Evolutionary conservation across 2,888 invertebrate genomes (phyloP), one percentile per base, ranked within the genome.

Genomic region (Anoplius nigerrimus): DNA sequence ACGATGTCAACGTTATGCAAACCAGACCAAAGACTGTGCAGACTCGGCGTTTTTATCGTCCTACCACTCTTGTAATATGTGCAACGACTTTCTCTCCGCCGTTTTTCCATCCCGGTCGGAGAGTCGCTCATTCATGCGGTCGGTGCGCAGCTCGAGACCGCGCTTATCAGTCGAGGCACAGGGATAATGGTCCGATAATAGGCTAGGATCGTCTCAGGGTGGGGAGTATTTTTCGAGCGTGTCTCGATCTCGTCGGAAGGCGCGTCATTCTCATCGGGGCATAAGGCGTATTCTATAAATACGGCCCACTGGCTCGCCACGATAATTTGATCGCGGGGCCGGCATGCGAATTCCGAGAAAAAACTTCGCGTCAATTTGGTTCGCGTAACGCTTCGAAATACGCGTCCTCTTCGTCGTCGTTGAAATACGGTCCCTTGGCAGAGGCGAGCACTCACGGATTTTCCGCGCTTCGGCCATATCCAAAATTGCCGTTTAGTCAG

Each of bases 1-100:
- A 34, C 34, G 34, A 34, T 34, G 61, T 57, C 48, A 64, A 60
- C 65, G 69, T 78, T 70, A 75, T 68, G 75, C 71, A 78, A 75
- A 78, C 71, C 66, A 34, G 64, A 60, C 62, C n/a, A n/a, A n/a
- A n/a, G n/a, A n/a, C n/a, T n/a, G 58, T 45, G 62, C 67, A 59
- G 34, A 27, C 34, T 15, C 43, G 43, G 15, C 6, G n/a, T 63
- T 66, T 67, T 63, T 67, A 64, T 67, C 58, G n/a, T 34, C 20
- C 63, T 51, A 16, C 42, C 43, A 20, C 42, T 21, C 56, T 21
- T 56, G 21, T 56, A 42, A 34, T 45, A 60, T 48, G 59, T 56
- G 34, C 13, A 68, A 55, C 56, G 55, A 42, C 24, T 54, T 64
- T 54, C 48, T 24, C 18, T 58, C 16, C 34, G n/a, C 15, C 48